Evolutionary conservation across 2,113 vertebrate species (phyloP).

Genomic region (Datnioides undecimradiatus): DNA sequence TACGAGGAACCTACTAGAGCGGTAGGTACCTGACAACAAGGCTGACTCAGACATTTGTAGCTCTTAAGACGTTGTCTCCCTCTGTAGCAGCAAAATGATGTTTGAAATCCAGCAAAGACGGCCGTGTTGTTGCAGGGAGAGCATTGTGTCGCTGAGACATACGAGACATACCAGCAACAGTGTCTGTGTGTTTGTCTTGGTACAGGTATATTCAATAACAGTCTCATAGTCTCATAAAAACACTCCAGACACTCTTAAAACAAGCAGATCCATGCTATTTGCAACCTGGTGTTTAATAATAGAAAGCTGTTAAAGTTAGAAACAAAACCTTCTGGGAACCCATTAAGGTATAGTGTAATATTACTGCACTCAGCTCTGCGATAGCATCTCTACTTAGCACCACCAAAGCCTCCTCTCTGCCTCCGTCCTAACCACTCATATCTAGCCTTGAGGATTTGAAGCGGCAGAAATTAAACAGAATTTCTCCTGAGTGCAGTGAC

Average conservation of each 20-base stretch:
- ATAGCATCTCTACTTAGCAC: slow-evolving; percentile 31
- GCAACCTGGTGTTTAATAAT: background rate
- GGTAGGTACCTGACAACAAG: slow-evolving; percentile 78
- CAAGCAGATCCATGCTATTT: background rate
- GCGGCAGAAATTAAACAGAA: slow-evolving; percentile 39
- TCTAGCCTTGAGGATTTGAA: slow-evolving; percentile 22
- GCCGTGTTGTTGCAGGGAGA: background rate
- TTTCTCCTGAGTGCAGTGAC: slow-evolving; percentile 26
- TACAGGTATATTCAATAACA: background rate
- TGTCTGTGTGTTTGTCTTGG: too few relatives aligned
- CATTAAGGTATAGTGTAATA: background rate
- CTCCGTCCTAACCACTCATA: slow-evolving; percentile 9
- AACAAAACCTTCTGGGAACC: slow-evolving; percentile 6
- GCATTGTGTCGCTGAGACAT: background rate
- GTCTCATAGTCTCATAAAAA: background rate
- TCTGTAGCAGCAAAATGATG: background rate
- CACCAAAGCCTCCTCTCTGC: slow-evolving; percentile 17
- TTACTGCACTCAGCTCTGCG: background rate
- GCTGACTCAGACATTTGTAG: background rate
- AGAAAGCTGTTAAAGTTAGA: background rate
- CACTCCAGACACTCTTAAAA: background rate
- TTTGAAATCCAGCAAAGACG: background rate
- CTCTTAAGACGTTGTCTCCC: background rate
- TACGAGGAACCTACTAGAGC: slow-evolving; percentile 90
- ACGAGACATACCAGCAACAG: too few relatives aligned